Conservation (phyloP, 23 tunicate genomes). For the Phallusia fumigata region DNA sequence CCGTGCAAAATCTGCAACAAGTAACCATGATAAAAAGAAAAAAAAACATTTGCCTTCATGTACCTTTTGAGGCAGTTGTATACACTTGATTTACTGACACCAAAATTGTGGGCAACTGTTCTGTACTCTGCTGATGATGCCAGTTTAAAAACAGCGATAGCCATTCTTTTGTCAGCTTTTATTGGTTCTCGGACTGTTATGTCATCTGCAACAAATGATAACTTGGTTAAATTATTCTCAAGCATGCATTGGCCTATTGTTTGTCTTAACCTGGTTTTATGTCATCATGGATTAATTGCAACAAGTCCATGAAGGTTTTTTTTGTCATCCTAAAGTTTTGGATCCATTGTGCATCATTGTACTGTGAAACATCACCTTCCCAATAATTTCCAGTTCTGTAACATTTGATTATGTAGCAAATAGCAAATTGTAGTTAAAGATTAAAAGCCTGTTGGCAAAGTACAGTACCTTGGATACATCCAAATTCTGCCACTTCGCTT, state of each 20-base stretch:
- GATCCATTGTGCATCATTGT: slow-evolving; percentile 13
- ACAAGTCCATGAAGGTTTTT: neutral
- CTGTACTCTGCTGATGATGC: slow-evolving; percentile 5
- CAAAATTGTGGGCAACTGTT: slow-evolving; percentile 7
- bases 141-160: slow-evolving; percentile 5
- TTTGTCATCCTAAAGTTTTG: neutral
- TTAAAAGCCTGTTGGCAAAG: no score
- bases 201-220: neutral
- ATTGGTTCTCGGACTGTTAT: slow-evolving; percentile 5
- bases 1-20: neutral
- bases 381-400: neutral
- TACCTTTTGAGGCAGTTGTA: slow-evolving; percentile 1
- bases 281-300: neutral
- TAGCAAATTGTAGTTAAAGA: no score
- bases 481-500: slow-evolving; percentile 9
- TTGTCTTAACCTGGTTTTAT: slow-evolving; percentile 11
- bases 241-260: neutral
- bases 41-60: neutral
- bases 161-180: neutral
- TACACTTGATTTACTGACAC: neutral
- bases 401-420: neutral
- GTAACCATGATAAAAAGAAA: neutral
- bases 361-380: neutral
- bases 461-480: slow-evolving; percentile 19
- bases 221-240: neutral